Conservation (phyloP, 1,140 invertebrate species). For the Dreissena rostriformis region DNA sequence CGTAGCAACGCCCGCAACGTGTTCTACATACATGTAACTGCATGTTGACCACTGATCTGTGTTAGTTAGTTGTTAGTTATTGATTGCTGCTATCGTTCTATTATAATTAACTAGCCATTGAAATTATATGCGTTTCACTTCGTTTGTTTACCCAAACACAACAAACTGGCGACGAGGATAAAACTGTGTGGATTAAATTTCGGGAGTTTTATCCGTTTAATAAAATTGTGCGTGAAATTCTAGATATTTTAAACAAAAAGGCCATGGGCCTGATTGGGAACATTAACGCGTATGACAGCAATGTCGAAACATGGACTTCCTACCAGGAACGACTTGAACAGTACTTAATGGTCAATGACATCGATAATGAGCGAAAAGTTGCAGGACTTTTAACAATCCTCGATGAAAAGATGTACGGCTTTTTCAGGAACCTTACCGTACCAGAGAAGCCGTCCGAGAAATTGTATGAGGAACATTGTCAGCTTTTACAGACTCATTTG, state of each 20-base stretch:
- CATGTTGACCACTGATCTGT: too few species aligned
- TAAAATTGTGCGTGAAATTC: not conserved
- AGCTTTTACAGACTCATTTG: not conserved
- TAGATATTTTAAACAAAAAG: constrained; percentile 11
- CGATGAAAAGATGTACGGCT: constrained; percentile 43
- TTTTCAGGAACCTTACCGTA: constrained; percentile 31
- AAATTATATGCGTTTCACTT: not conserved
- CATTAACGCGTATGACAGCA: constrained; percentile 32
- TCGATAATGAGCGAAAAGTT: constrained; percentile 36
- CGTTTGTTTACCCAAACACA: not conserved
- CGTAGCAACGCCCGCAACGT: too few species aligned
- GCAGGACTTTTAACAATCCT: constrained; percentile 34
- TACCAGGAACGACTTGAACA: constrained; percentile 55
- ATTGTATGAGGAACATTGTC: not conserved
- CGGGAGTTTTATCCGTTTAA: constrained; percentile 12
- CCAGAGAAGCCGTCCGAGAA: constrained; percentile 35
- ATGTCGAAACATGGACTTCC: constrained; percentile 46
- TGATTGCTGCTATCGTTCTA: not conserved
- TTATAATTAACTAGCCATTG: not conserved
- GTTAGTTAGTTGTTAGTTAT: too few species aligned
- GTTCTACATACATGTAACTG: too few species aligned
- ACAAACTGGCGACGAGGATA: constrained; percentile 18
- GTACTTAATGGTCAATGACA: constrained; percentile 51
- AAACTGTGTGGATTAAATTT: constrained; percentile 5
- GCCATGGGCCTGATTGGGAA: constrained; percentile 31